Conservation (phyloP, 2,113 vertebrate species). For the Entelurus aequoreus region DNA sequence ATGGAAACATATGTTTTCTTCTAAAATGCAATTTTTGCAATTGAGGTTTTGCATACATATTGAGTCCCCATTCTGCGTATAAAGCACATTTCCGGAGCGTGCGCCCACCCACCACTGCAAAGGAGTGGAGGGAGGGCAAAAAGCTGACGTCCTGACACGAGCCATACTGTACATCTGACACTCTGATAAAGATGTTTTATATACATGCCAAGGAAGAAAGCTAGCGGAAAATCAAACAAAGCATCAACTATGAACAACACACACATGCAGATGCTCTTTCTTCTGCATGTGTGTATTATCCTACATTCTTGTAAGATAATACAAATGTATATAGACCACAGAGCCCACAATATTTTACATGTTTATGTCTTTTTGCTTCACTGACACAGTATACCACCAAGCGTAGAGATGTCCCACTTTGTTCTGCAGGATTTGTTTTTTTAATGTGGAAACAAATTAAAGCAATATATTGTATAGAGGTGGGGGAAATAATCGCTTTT, state of each 20-base stretch:
- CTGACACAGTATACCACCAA: no score
- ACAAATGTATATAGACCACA: neutral
- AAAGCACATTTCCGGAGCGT: constrained; percentile 29
- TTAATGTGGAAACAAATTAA: no score
- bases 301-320: neutral
- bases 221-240: constrained; percentile 70
- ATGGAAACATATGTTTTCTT: no score
- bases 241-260: constrained; percentile 76
- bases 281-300: neutral
- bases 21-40: no score
- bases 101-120: constrained; percentile 49
- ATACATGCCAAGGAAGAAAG: constrained; percentile 57
- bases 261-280: constrained; percentile 36
- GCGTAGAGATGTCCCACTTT: no score
- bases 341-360: neutral
- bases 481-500: no score
- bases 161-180: constrained; percentile 48
- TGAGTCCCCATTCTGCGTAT: constrained; percentile 41
- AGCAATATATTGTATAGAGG: no score
- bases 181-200: constrained; percentile 69
- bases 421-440: no score
- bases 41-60: constrained; percentile 47
- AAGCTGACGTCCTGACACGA: constrained; percentile 53
- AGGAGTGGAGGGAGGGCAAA: constrained; percentile 35
- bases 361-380: no score